These are phyloP conservation scores for Achroia grisella DNA, from an alignment of 1,140 invertebrate genomes.

Conservation along the genomic window DNA sequence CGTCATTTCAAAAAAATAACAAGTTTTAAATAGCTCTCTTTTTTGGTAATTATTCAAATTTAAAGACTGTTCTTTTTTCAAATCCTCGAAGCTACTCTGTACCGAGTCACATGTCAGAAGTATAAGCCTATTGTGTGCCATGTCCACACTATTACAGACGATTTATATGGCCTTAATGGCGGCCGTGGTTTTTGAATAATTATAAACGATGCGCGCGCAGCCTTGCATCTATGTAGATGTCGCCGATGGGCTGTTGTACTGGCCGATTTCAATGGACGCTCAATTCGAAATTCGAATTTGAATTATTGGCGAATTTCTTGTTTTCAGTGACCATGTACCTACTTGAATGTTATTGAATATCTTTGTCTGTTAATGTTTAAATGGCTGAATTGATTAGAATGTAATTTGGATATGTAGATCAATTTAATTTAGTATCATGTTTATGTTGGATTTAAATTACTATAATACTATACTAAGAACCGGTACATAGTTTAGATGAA, in stretches of 20 bases:
- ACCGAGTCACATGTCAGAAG: constrained; percentile 8
- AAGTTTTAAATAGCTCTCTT: no score
- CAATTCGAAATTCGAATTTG: constrained; percentile 15
- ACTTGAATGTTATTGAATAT: background rate
- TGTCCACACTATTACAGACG: constrained; percentile 43
- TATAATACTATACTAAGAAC: no score
- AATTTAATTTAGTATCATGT: no score
- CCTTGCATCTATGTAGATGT: constrained; percentile 21
- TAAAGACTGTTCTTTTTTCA: no score
- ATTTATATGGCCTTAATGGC: constrained; percentile 41
- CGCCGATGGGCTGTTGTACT: constrained; percentile 21
- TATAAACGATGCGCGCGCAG: constrained; percentile 30
- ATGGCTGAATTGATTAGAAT: no score
- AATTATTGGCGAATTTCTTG: background rate
- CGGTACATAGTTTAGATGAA: no score
- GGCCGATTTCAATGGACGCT: constrained; percentile 20
- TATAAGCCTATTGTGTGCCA: constrained; percentile 33
- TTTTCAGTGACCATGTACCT: background rate
- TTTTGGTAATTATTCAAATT: no score
- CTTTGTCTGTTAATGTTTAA: background rate
- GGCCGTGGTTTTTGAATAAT: constrained; percentile 49
- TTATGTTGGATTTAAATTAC: no score
- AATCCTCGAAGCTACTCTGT: constrained; percentile 3
- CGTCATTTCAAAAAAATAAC: no score
- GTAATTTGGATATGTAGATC: no score